phyloP scores from a whole-genome alignment of 2,113 vertebrate species.

The Pipa parva region DNA sequence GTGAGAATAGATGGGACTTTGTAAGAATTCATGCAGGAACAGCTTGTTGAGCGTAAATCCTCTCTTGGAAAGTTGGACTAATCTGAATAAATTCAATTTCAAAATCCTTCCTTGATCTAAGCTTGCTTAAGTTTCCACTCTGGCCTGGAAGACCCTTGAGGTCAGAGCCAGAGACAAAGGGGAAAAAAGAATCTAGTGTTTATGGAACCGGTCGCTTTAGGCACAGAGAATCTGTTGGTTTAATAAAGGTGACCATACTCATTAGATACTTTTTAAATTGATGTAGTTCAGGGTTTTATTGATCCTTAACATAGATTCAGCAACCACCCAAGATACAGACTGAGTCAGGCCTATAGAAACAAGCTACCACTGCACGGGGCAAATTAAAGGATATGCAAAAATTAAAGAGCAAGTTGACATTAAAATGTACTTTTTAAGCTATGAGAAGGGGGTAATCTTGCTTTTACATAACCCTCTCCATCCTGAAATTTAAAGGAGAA shows the following conservation, averaged over 20 bases:
- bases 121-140: conserved; percentile 72
- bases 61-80: conserved; percentile 70
- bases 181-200: conserved; percentile 64
- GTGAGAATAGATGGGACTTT: conserved; percentile 54
- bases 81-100: conserved; percentile 90
- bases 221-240: conserved; percentile 62
- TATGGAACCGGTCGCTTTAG: conserved; percentile 64
- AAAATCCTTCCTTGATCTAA: conserved; percentile 89
- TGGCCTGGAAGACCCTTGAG: conserved; percentile 71
- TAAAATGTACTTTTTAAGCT: no score
- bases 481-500: no score
- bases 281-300: conserved; percentile 52
- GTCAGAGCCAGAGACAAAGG: conserved; percentile 78
- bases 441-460: no score
- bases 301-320: no score
- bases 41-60: conserved; percentile 84
- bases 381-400: no score
- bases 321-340: no score
- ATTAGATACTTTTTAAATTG: conserved; percentile 51
- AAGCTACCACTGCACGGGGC: no score
- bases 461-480: no score
- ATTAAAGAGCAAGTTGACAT: no score
- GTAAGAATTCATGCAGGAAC: conserved; percentile 63
- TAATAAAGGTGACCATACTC: conserved; percentile 60
- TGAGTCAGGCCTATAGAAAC: no score